Conservation (phyloP, 64 coral and sea anemone species). For the Porites lutea region DNA sequence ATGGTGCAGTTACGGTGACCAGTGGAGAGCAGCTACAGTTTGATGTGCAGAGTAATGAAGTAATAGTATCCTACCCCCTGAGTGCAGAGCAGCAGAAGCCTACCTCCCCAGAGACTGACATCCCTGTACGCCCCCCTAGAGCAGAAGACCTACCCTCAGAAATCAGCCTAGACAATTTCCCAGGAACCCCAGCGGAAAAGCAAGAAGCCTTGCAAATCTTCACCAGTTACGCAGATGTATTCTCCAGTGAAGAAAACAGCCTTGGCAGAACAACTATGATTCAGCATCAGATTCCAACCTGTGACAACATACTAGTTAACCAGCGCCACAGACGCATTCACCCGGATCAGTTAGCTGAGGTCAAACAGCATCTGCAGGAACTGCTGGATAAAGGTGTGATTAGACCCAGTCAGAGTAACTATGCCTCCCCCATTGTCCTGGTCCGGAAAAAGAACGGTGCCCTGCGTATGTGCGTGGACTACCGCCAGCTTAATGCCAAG, state of each 20-base stretch:
- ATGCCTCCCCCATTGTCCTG: conserved; percentile 61
- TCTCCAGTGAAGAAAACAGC: conserved; percentile 4
- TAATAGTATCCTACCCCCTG: conserved; percentile 28
- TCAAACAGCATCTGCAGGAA: conserved; percentile 68
- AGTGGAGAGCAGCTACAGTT: conserved; percentile 34
- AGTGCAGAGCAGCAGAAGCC: background rate
- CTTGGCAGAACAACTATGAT: conserved; percentile 51
- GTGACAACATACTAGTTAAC: conserved; percentile 44
- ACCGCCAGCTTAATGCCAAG: background rate
- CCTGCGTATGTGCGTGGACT: conserved; percentile 39
- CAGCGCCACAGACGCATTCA: conserved; percentile 47
- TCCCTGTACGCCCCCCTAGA: too few species aligned
- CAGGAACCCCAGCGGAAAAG: conserved; percentile 21
- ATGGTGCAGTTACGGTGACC: conserved; percentile 6
- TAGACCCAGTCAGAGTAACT: conserved; percentile 32
- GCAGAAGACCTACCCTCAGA: conserved; percentile 23
- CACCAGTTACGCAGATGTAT: conserved; percentile 36
- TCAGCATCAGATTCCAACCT: conserved; percentile 48
- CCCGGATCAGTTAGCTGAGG: conserved; percentile 41
- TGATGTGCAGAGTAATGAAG: conserved; percentile 16
- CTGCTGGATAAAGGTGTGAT: conserved; percentile 48
- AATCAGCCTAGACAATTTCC: conserved; percentile 59
- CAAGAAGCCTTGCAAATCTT: conserved; percentile 45
- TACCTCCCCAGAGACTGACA: background rate
- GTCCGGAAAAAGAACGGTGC: conserved; percentile 53